Evolutionary conservation across 2,797 vertebrate genomes (phyloP).

Genomic region (Microtus californicus): DNA sequence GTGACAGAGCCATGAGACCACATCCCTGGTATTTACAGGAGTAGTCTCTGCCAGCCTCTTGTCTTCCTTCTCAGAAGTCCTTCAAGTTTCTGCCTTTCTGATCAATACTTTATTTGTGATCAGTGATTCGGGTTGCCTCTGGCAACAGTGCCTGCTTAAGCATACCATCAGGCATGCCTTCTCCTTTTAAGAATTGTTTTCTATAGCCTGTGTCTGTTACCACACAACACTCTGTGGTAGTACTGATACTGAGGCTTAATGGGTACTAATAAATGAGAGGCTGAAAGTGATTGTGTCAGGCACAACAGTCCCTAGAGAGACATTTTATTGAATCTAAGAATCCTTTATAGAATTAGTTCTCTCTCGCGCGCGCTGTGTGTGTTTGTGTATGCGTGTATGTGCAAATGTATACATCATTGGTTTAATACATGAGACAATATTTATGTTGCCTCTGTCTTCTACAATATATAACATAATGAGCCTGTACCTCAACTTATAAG

Average conservation of each 20-base stretch:
- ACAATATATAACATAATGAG: not conserved
- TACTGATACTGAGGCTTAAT: slow-evolving; percentile 30
- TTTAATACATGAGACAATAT: not conserved
- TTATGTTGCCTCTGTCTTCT: slow-evolving; percentile 25
- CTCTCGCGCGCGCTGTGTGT: not conserved
- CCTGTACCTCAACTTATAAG: not conserved
- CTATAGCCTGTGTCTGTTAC: slow-evolving; percentile 9
- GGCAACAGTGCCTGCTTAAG: slow-evolving; percentile 33
- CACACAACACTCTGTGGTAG: slow-evolving; percentile 22
- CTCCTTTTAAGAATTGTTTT: slow-evolving; percentile 65
- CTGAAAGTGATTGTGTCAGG: slow-evolving; percentile 5
- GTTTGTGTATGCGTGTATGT: not conserved
- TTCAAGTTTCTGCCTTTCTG: slow-evolving; percentile 51
- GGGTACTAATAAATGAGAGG: slow-evolving; percentile 43
- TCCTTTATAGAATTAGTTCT: not conserved
- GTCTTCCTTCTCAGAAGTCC: slow-evolving; percentile 25
- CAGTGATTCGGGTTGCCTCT: slow-evolving; percentile 48
- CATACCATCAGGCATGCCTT: slow-evolving; percentile 27
- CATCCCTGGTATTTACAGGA: not conserved
- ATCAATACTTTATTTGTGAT: slow-evolving; percentile 64
- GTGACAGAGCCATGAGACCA: not conserved
- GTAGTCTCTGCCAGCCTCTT: not conserved
- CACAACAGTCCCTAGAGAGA: not conserved
- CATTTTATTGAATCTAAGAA: not conserved
- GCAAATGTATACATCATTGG: not conserved